Evolutionary conservation across 2,113 vertebrate genomes (phyloP), one percentile per base, ranked within the genome.

Genomic region (Urocolius indicus): DNA sequence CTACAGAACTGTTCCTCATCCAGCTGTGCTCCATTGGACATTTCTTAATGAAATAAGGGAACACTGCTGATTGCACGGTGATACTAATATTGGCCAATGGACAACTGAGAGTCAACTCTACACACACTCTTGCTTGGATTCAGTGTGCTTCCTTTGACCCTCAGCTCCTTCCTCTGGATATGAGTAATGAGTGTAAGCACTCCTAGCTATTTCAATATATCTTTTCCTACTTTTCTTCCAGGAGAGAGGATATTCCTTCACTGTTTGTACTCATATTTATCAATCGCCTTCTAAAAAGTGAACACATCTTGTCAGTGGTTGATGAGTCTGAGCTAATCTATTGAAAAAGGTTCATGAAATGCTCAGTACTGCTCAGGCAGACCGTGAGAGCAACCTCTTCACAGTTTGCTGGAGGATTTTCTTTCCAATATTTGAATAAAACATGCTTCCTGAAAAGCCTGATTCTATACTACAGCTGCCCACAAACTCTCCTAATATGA

Each of bases 61-160:
- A 14, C 19, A 20, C n/a, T 58, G 72, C 67, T 66, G 94, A 90
- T 73, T 72, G 89, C 80, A 32, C 0, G 0, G 66, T 72, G 91
- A 95, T 85, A 88, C 41, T 26, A 72, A 59, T 1, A 2, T 55
- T 74, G 91, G 87, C 93, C 77, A 66, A 63, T 16, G 15, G 27
- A 86, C 93, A 95, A 11, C 27, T 1, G 3, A 83, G 76, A 73
- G 27, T 30, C 84, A n/a, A 41, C 89, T 57, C 43, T 36, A 21
- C 75, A 58, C 75, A 76, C 55, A 27, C 41, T 55, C 76, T 62
- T 81, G 55, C 19, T 20, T 46, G 68, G 80, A 80, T 72, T 54
- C 7, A 0, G 1, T 92, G 94, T 91, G 91, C 94, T 96, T 94
- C 89, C 87, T 92, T 58, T 92, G 89, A 94, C 93, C 86, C 72